Evolutionary conservation across 2,113 vertebrate species (phyloP).

Genomic region (Chiloscyllium plagiosum): DNA sequence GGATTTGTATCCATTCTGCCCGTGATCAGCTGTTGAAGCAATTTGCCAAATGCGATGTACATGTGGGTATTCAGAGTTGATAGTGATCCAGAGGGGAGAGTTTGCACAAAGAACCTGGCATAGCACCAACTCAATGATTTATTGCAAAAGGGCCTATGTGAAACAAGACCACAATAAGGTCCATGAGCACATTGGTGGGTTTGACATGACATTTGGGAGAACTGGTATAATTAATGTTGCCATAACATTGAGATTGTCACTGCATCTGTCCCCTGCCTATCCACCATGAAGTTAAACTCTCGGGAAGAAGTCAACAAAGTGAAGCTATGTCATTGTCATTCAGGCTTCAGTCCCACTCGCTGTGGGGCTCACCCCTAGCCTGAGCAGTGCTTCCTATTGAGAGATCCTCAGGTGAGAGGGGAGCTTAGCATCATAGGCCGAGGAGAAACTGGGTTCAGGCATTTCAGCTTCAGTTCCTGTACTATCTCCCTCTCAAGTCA

Average conservation of each 20-base stretch:
- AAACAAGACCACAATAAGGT: not conserved
- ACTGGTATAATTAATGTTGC: not conserved
- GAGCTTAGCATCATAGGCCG: not conserved
- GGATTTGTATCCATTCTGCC: not conserved
- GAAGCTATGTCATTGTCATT: not conserved
- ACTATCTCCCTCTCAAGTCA: not conserved
- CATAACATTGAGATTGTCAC: not conserved
- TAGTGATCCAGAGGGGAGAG: not conserved
- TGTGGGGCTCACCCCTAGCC: not conserved
- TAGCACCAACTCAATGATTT: not conserved
- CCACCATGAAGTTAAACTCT: not conserved
- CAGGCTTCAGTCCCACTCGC: not conserved
- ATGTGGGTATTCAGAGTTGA: not conserved
- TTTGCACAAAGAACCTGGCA: not conserved
- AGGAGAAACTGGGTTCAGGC: not conserved
- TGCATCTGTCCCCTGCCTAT: not conserved
- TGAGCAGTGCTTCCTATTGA: not conserved
- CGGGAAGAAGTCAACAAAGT: not conserved
- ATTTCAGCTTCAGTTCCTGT: not conserved
- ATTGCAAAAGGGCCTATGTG: not conserved
- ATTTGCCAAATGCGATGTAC: not conserved
- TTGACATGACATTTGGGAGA: not conserved
- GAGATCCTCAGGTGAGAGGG: not conserved
- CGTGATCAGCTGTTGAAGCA: not conserved
- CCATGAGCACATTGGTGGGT: not conserved